Evolutionary conservation across 2,888 invertebrate genomes (phyloP), one percentile per base, ranked within the genome.

Genomic region (Lamellibrachia columna): DNA sequence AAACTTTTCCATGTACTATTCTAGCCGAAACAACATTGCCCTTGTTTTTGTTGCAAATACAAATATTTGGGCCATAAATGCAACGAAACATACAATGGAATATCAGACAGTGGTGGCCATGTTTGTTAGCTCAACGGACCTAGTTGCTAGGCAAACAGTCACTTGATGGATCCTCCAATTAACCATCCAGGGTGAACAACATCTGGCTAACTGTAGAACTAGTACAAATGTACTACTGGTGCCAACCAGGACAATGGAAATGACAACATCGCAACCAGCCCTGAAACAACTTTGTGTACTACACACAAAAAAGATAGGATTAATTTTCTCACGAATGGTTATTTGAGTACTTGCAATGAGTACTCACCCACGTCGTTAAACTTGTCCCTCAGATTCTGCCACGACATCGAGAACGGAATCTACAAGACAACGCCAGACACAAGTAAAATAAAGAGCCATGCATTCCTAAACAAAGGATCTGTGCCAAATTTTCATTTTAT

Each of bases 351-450:
- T 0, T 75, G 75, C 22, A 75, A 75, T 28, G 60, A 28, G 28
- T 28, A 95, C 95, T 94, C 93, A 96, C 96, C 96, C 94, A 98
- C 98, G 95, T 98, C 98, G 95, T 98, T 98, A 97, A 99, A 99
- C 96, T 98, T 98, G 96, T 99, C 99, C 90, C 98, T 98, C 94
- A 99, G 97, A 96, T 98, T 98, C 97, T 99, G 98, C 98, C 99
- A 99, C 55, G 98, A 98, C 95, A 98, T 98, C 92, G 98, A 98
- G 90, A 98, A 97, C 55, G 99, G 99, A 93, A 99, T 97, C 98
- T 99, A 93, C 28, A 93, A 94, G 22, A n/a, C 22, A 22, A 7
- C 7, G 11, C n/a, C 22, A 75, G 75, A 22, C n/a, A 15, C 22
- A 75, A 6, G n/a, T 75, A 75, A 75, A 40, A 75, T n/a, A 75